Evolutionary conservation across 2,113 vertebrate species (phyloP), one percentile per base, ranked within the genome.

Genomic region (Labeo rohita): DNA sequence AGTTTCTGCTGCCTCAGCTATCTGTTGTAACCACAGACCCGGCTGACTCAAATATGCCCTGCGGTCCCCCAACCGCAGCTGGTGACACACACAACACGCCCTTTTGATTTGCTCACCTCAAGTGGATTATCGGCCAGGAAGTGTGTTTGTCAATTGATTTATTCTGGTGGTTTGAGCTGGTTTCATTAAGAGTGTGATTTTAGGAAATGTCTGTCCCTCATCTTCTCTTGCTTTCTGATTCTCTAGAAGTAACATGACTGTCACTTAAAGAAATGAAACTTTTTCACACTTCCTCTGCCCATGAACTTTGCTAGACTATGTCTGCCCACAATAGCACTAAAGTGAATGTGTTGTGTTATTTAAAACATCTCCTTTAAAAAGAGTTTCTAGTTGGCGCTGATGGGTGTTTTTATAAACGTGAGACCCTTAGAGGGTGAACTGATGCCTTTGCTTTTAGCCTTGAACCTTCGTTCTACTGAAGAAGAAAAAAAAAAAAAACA

Each of bases 21-120:
- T 39, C 39, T 54, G 82, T 87, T 90, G 86, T 80, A 91, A 90
- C 90, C 91, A 78, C 92, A 93, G 89, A 88, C 83, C 86, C 88
- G 83, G 74, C 89, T 90, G 68, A 91, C 87, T 92, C 89, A 88
- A 72, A 1, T 86, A 86, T 83, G 73, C 86, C 90, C 63, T 66
- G 34, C 70, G 65, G 85, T 89, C 84, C 80, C 68, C 59, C 84
- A 76, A 39, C 54, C 75, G 80, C 77, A 86, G 66, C 52, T 83
- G 63, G 73, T 87, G 43, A 73, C 45, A 74, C 88, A 89, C 92
- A 91, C 90, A 85, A 66, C 28, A 75, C 87, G 75, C 36, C 45
- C 78, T 63, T 65, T 80, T 28, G 72, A 85, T 86, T 83, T 52
- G 34, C 66, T 70, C 13, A 34, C 36, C 34, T 78, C 47, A 87